Evolutionary conservation across 2,888 invertebrate species (phyloP).

Genomic region (Drosophila neotestacea): DNA sequence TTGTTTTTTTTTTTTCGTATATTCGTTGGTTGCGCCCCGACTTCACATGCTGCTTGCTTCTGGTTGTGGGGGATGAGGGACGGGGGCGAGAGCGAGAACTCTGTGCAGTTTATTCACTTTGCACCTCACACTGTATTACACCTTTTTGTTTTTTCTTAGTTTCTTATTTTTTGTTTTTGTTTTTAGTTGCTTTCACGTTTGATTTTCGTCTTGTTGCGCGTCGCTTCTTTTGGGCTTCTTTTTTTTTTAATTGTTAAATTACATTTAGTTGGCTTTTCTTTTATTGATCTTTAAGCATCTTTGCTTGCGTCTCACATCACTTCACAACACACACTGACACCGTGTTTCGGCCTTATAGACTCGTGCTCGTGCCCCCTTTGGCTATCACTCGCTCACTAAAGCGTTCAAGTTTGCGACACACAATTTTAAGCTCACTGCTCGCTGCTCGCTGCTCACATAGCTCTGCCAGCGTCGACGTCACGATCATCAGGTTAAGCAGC

Average conservation of each 20-base stretch:
- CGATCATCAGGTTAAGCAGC: conserved; percentile 45
- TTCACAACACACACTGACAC: conserved; percentile 46
- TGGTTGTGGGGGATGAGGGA: neutral
- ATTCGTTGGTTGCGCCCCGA: conserved; percentile 25
- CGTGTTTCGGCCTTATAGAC: conserved; percentile 37
- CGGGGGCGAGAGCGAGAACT: neutral
- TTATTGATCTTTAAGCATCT: conserved; percentile 36
- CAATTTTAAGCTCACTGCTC: conserved; percentile 55
- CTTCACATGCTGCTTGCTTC: conserved; percentile 46
- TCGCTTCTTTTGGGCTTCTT: conserved; percentile 17
- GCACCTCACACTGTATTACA: conserved; percentile 50
- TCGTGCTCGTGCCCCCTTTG: conserved; percentile 61
- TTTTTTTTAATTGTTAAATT: conserved; percentile 41
- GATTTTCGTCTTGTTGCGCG: conserved; percentile 14
- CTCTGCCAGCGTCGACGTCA: conserved; percentile 26
- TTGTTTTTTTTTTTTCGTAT: conserved; percentile 36
- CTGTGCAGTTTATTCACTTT: conserved; percentile 55
- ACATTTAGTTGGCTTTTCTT: conserved; percentile 42
- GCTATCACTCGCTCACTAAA: conserved; percentile 66
- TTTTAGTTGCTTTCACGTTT: conserved; percentile 14
- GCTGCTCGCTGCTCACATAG: conserved; percentile 21
- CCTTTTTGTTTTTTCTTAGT: conserved; percentile 26
- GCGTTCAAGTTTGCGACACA: conserved; percentile 53
- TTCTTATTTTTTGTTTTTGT: conserved; percentile 6
- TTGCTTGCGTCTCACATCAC: conserved; percentile 32